A percentile compares a stretch with the other conserved stretches of the same genome.
phyloP scores from a whole-genome alignment of 1,140 invertebrate genomes.

The Hylaeus volcanicus region DNA sequence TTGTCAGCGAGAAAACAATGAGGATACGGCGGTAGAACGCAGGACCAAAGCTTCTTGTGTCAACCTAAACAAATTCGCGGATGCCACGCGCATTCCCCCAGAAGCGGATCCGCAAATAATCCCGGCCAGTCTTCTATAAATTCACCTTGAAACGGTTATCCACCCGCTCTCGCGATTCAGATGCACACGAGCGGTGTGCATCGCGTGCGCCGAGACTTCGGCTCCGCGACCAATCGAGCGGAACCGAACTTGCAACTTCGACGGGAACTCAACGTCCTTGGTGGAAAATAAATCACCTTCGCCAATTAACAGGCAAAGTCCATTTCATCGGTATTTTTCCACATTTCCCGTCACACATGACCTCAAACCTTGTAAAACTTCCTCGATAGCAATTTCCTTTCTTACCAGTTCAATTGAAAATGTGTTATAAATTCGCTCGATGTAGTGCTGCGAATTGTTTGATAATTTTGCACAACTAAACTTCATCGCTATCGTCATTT shows the following conservation, averaged over 20 bases:
- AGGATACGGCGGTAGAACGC: background rate
- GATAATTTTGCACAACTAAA: too few relatives aligned
- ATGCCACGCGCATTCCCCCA: slow-evolving; percentile 21
- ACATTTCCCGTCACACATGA: too few relatives aligned
- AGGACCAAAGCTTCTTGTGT: background rate
- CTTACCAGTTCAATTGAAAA: too few relatives aligned
- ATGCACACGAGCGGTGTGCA: slow-evolving; percentile 18
- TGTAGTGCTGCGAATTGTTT: too few relatives aligned
- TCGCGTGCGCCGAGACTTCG: background rate
- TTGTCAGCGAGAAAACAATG: background rate
- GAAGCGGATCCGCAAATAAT: slow-evolving; percentile 65
- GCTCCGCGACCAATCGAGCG: background rate
- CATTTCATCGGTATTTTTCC: too few relatives aligned
- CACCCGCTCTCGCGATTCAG: slow-evolving; percentile 6
- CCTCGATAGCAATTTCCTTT: too few relatives aligned
- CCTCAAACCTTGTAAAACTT: too few relatives aligned
- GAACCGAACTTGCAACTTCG: background rate
- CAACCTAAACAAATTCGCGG: slow-evolving; percentile 10
- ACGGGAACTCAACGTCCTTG: background rate
- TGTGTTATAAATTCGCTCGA: too few relatives aligned
- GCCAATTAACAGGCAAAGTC: too few relatives aligned
- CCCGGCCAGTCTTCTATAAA: slow-evolving; percentile 60
- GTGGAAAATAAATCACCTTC: background rate
- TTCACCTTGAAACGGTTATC: slow-evolving; percentile 66
- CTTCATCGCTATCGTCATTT: too few relatives aligned